phyloP scores from a whole-genome alignment of 2,888 invertebrate species.

The Busseola fusca region DNA sequence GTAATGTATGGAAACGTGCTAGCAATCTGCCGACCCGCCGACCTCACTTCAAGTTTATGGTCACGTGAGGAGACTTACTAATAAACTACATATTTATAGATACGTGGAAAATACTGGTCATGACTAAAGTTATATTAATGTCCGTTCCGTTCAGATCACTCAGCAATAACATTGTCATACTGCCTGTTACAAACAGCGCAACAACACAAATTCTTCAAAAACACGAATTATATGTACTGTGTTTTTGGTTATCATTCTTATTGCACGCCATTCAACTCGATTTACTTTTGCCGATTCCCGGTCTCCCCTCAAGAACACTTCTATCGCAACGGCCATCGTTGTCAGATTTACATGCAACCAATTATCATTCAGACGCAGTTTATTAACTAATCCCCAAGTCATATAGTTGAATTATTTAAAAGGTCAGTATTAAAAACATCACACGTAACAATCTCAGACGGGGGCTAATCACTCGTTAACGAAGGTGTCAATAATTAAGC shows the following conservation, averaged over 20 bases:
- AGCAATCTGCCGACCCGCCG: slow-evolving; percentile 57
- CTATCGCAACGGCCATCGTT: not conserved
- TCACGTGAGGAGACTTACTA: slow-evolving; percentile 60
- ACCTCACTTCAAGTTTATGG: slow-evolving; percentile 60
- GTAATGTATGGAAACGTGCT: slow-evolving; percentile 52
- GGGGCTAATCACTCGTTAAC: slow-evolving; percentile 39
- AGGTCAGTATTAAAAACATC: slow-evolving; percentile 32
- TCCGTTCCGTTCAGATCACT: slow-evolving; percentile 21
- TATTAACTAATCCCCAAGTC: slow-evolving; percentile 28
- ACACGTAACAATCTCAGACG: slow-evolving; percentile 27
- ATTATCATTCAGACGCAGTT: no score
- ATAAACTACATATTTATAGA: slow-evolving; percentile 48
- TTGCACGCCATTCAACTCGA: not conserved
- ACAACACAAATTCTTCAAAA: no score
- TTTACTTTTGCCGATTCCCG: not conserved
- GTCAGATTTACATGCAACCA: no score
- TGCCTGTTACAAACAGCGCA: not conserved
- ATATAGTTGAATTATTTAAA: slow-evolving; percentile 41
- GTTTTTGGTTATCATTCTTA: not conserved
- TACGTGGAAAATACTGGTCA: slow-evolving; percentile 35
- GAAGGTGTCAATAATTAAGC: slow-evolving; percentile 41
- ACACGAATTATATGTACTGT: not conserved
- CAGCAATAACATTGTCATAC: slow-evolving; percentile 21
- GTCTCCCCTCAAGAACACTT: not conserved
- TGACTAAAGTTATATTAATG: slow-evolving; percentile 43